A percentile compares a stretch with the other conserved stretches of the same genome.
phyloP scores from a whole-genome alignment of 2,888 invertebrate species.

The Orgyia antiqua region DNA sequence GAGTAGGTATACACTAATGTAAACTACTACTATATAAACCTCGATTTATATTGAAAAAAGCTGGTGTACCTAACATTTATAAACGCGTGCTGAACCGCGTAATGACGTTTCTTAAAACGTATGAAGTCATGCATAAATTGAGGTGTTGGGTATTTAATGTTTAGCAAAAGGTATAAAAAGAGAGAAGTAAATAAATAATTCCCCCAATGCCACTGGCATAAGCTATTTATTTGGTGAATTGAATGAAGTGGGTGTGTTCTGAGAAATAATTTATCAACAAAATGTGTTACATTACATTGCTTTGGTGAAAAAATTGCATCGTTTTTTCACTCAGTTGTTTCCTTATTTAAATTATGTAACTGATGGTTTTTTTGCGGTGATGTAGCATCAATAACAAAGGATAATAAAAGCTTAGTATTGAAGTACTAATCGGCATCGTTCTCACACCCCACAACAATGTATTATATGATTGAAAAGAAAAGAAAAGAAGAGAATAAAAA shows the following conservation, averaged over 20 bases:
- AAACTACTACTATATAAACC: too few relatives aligned
- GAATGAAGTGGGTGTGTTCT: constrained; percentile 38
- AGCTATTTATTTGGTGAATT: constrained; percentile 46
- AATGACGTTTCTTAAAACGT: constrained; percentile 28
- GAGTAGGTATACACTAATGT: too few relatives aligned
- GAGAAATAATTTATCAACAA: constrained; percentile 46
- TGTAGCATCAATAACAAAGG: background rate
- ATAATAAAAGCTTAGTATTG: too few relatives aligned
- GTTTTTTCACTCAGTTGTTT: constrained; percentile 28
- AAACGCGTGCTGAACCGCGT: constrained; percentile 5
- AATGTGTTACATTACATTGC: constrained; percentile 44
- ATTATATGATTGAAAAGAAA: too few relatives aligned
- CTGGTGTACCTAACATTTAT: background rate
- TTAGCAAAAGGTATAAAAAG: constrained; percentile 30
- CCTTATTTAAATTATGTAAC: constrained; percentile 16
- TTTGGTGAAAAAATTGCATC: constrained; percentile 34
- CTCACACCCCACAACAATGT: too few relatives aligned
- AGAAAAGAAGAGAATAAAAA: too few relatives aligned
- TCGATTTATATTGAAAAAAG: too few relatives aligned
- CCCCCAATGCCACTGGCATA: constrained; percentile 33
- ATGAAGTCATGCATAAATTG: constrained; percentile 35
- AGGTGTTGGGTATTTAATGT: constrained; percentile 23
- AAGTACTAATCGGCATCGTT: too few relatives aligned
- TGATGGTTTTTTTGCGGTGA: background rate
- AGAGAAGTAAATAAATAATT: constrained; percentile 34